These are phyloP conservation scores for Cecidostiba fungosa DNA, from an alignment of 2,888 invertebrate species.

Conservation along the genomic window DNA sequence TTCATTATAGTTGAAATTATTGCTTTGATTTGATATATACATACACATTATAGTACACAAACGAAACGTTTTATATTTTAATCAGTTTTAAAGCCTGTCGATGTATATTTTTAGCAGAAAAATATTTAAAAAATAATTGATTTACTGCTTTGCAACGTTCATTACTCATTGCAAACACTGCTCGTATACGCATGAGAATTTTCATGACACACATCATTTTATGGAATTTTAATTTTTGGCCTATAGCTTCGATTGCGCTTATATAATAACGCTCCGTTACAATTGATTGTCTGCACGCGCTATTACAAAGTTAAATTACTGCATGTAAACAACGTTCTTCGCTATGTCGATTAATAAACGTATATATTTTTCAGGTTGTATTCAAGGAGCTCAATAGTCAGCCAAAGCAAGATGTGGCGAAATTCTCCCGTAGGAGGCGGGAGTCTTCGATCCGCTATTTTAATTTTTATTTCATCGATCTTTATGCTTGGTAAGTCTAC, in stretches of 20 bases:
- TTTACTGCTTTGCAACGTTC: not conserved
- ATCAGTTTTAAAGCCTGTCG: not conserved
- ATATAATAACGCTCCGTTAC: not conserved
- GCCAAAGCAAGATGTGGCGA: slow-evolving; percentile 72
- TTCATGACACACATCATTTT: not conserved
- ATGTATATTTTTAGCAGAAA: not conserved
- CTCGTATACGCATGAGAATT: not conserved
- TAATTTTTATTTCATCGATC: slow-evolving; percentile 72
- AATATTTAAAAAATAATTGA: not conserved
- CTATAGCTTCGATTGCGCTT: not conserved
- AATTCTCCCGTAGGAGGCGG: slow-evolving; percentile 74
- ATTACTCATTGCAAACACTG: not conserved
- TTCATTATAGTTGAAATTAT: not conserved
- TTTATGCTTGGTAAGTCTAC: slow-evolving; percentile 74
- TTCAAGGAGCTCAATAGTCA: slow-evolving; percentile 6
- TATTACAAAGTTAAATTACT: not conserved
- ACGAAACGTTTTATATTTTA: no score
- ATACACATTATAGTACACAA: no score
- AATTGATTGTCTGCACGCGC: slow-evolving; percentile 7
- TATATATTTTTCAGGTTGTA: slow-evolving; percentile 40
- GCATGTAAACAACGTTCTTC: not conserved
- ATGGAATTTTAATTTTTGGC: not conserved
- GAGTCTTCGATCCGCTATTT: slow-evolving; percentile 69
- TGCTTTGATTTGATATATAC: not conserved
- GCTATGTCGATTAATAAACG: not conserved